Conservation (phyloP, 2,113 vertebrate genomes). For the Poeciliopsis occidentalis region DNA sequence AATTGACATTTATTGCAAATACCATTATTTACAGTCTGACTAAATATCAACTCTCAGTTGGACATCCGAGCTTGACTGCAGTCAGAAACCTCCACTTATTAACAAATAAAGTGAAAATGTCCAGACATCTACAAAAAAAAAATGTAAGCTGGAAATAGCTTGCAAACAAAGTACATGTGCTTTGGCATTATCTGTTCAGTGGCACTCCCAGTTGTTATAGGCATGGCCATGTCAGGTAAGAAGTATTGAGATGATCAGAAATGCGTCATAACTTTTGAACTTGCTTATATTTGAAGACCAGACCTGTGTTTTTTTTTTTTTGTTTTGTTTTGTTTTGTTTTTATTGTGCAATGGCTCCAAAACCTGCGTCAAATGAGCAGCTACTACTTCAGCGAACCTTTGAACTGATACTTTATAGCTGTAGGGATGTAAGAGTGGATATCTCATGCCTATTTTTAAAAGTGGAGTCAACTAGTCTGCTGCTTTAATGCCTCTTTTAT, state of each 20-base stretch:
- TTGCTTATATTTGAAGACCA: neutral
- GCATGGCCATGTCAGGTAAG: neutral
- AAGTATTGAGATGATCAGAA: neutral
- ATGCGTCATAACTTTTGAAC: too few species aligned
- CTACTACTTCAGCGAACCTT: neutral
- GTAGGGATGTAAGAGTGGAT: neutral
- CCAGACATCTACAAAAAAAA: too few species aligned
- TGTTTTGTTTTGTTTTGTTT: neutral
- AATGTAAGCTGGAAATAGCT: too few species aligned
- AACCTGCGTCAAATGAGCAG: neutral
- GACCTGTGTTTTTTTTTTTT: neutral
- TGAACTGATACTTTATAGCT: neutral
- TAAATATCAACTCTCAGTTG: too few species aligned
- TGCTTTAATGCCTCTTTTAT: neutral
- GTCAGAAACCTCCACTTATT: too few species aligned
- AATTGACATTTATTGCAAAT: neutral
- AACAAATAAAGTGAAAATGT: too few species aligned
- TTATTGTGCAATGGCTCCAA: neutral
- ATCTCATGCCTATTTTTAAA: neutral
- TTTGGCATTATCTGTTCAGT: too few species aligned
- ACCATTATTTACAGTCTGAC: neutral
- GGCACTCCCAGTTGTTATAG: too few species aligned
- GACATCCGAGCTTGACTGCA: too few species aligned
- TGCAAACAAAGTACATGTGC: too few species aligned
- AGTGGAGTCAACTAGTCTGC: neutral